Percentiles rank a stretch among this genome's conserved stretches.
These are phyloP conservation scores for Hirtodrosophila alboralis DNA, from an alignment of 2,888 invertebrate species.

Conservation along the genomic window DNA sequence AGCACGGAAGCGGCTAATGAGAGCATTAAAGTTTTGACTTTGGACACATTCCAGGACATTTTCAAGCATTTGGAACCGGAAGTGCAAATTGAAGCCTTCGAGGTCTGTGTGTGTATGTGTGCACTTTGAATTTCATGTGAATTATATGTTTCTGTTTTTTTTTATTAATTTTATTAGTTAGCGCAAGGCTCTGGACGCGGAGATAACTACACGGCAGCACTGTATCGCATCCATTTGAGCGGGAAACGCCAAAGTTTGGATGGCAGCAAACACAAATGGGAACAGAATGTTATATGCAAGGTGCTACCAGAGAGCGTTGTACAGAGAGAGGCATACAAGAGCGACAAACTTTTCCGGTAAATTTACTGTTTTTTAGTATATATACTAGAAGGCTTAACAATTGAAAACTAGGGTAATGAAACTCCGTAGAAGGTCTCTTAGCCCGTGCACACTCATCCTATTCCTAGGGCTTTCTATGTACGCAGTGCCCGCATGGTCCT, in stretches of 20 bases:
- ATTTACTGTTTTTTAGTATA: slow-evolving; percentile 3
- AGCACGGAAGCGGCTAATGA: slow-evolving; percentile 60
- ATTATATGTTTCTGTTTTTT: slow-evolving; percentile 1
- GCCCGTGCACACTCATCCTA: no score
- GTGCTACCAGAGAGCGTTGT: slow-evolving; percentile 88
- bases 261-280: slow-evolving; percentile 86
- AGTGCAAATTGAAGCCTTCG: slow-evolving; percentile 85
- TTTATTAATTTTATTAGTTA: slow-evolving; percentile 84
- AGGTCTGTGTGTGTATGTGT: slow-evolving; percentile 82
- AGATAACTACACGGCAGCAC: slow-evolving; percentile 90
- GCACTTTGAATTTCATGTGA: no score
- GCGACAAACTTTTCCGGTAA: slow-evolving; percentile 88
- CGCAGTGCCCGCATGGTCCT: no score
- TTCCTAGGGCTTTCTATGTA: no score
- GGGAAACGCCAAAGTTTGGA: slow-evolving; percentile 83
- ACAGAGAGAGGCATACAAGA: slow-evolving; percentile 89
- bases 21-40: slow-evolving; percentile 81
- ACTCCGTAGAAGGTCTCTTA: no score
- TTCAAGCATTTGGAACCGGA: slow-evolving; percentile 86
- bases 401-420: no score
- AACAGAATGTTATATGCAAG: slow-evolving; percentile 89
- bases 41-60: slow-evolving; percentile 86
- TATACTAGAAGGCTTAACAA: no score
- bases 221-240: slow-evolving; percentile 87
- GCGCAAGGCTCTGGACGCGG: slow-evolving; percentile 89